Percentiles rank a stretch among this genome's conserved stretches.
These are phyloP conservation scores for Nibea coibor DNA, from an alignment of 2,113 vertebrate genomes.

Conservation along the genomic window DNA sequence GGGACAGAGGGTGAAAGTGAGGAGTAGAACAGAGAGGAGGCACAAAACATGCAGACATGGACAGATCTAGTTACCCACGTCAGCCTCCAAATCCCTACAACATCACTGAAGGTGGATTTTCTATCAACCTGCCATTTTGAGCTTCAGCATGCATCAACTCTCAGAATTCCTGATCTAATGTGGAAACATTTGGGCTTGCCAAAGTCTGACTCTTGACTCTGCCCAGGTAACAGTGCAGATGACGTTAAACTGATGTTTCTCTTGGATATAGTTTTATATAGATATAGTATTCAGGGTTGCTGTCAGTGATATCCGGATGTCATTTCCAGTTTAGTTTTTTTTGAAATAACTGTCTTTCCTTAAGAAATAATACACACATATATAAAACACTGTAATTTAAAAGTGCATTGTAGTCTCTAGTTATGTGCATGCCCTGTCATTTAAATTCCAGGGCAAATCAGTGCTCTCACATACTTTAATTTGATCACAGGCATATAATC, in stretches of 20 bases:
- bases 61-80: neutral
- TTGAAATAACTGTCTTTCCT: neutral
- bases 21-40: neutral
- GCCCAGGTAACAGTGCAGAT: conserved; percentile 41
- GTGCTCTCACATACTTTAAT: neutral
- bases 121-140: conserved; percentile 27
- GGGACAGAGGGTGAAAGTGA: neutral
- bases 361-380: neutral
- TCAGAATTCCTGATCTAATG: conserved; percentile 60
- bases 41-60: neutral
- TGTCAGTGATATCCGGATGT: neutral
- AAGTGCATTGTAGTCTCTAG: neutral
- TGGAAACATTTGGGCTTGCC: conserved; percentile 65
- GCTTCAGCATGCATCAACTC: conserved; percentile 30
- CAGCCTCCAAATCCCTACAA: neutral
- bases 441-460: neutral
- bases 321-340: neutral
- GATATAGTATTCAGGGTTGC: neutral
- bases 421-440: neutral
- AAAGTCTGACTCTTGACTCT: conserved; percentile 28
- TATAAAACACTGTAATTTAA: neutral
- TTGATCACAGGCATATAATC: neutral
- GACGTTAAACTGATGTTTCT: conserved; percentile 7
- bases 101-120: conserved; percentile 23
- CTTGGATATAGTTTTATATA: neutral